Evolutionary conservation across 2,113 vertebrate species (phyloP).

Genomic region (Stegastes partitus): DNA sequence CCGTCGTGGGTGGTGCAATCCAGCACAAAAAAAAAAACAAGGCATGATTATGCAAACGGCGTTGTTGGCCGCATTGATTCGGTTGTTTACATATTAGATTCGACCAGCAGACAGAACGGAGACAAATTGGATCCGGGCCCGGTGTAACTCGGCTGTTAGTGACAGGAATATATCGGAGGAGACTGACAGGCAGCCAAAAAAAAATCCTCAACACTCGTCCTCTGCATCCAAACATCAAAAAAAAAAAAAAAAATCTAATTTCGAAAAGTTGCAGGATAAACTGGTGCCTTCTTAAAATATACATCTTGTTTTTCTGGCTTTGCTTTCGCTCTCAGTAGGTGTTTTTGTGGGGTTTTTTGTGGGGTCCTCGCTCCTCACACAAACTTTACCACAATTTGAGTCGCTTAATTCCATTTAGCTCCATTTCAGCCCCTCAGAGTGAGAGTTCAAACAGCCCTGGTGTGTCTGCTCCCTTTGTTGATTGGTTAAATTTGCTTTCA

Average conservation of each 20-base stretch:
- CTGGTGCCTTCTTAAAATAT: too few relatives aligned
- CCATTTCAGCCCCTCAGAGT: background rate
- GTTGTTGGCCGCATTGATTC: constrained; percentile 21
- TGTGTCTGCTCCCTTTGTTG: background rate
- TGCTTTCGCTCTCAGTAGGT: background rate
- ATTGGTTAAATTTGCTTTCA: background rate
- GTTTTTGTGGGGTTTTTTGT: too few relatives aligned
- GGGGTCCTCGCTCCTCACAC: background rate
- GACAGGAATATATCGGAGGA: background rate
- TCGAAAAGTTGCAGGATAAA: too few relatives aligned
- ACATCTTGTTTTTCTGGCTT: too few relatives aligned
- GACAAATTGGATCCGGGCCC: constrained; percentile 10
- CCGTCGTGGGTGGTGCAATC: background rate
- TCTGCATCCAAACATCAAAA: background rate
- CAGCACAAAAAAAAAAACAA: background rate
- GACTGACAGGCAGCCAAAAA: background rate
- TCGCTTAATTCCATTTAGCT: background rate
- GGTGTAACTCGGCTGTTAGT: constrained; percentile 19
- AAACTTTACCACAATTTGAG: background rate
- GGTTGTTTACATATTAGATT: constrained; percentile 27
- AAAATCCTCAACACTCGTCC: background rate
- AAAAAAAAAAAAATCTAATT: too few relatives aligned
- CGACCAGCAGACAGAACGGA: constrained; percentile 15
- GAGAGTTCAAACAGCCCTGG: background rate
- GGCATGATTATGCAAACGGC: constrained; percentile 1